Evolutionary conservation across 2,797 vertebrate genomes (phyloP), one percentile per base, ranked within the genome.

Genomic region (Amblyopsis hoosieri): DNA sequence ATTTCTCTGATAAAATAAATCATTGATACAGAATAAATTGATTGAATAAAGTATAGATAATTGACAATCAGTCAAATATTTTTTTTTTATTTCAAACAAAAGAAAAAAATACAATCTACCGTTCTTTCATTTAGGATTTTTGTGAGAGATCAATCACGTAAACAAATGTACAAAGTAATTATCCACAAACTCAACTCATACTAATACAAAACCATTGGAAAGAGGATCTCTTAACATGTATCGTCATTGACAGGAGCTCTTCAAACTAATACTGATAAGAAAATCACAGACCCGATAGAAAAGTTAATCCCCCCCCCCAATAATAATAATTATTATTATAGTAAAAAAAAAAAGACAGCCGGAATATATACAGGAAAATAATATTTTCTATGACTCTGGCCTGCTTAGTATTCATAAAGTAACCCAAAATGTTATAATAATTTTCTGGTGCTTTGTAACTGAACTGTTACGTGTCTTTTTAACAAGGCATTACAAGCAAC

Each of bases 331-430:
- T 60, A 76, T 78, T 67, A 72, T 76, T 73, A 63, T 56, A 48
- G 3, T 48, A 78, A 81, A 58, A 67, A 58, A 64, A 80, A 74
- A 78, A 83, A 80, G 83, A 82, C 64, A 82, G 83, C 83, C 90
- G 90, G 83, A 79, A 81, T 93, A 93, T 92, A 86, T 93, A 93
- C 91, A 94, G 63, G 61, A 90, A 75, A 83, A 88, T 72, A 92
- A 87, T 91, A 91, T 91, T 88, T 90, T 84, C 90, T 79, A 77
- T 67, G 69, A 85, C 66, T 83, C 87, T 90, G 90, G 86, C 89
- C 82, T 71, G 62, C 66, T 47, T 67, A 67, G 66, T 71, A 67
- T 56, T 72, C 49, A 29, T 8, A 52, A 53, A 50, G 76, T 78
- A 78, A 86, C 75, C 86, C 88, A 89, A 83, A 85, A 74, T 64